phyloP scores from a whole-genome alignment of 2,113 vertebrate species.

The Eleginops maclovinus region DNA sequence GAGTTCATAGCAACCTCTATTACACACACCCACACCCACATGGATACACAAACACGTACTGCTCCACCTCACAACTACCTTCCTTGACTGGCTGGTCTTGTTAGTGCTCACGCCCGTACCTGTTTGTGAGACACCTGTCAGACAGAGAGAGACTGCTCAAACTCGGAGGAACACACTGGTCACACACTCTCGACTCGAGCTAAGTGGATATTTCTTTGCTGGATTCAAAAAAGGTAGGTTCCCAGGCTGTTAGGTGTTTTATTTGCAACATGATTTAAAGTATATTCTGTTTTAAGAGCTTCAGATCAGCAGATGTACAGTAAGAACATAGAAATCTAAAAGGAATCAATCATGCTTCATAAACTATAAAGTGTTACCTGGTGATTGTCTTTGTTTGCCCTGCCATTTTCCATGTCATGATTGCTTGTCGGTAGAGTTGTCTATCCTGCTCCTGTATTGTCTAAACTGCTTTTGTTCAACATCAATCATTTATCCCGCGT shows the following conservation, averaged over 20 bases:
- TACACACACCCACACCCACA: constrained; percentile 15
- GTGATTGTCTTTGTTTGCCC: constrained; percentile 43
- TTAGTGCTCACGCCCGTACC: constrained; percentile 74
- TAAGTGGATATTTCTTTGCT: constrained; percentile 25
- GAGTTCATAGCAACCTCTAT: constrained; percentile 61
- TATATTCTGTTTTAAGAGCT: background rate
- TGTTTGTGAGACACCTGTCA: constrained; percentile 78
- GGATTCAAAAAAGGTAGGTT: constrained; percentile 51
- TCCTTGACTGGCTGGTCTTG: constrained; percentile 79
- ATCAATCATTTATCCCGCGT: constrained; percentile 64
- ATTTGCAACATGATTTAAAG: background rate
- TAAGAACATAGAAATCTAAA: background rate
- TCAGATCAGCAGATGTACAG: background rate
- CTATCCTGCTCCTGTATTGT: constrained; percentile 20
- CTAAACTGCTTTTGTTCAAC: constrained; percentile 17
- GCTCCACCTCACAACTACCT: constrained; percentile 70
- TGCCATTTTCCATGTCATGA: constrained; percentile 42
- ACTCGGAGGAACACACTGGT: constrained; percentile 3
- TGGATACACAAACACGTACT: constrained; percentile 25
- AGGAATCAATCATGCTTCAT: constrained; percentile 5
- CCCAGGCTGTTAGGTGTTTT: background rate
- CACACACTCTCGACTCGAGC: constrained; percentile 7
- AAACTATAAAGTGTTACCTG: constrained; percentile 1
- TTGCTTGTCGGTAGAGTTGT: constrained; percentile 25
- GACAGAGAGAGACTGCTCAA: constrained; percentile 37